A percentile compares a stretch with the other conserved stretches of the same genome.
Evolutionary conservation across 2,113 vertebrate genomes (phyloP).

Genomic region (Ursus arctos): DNA sequence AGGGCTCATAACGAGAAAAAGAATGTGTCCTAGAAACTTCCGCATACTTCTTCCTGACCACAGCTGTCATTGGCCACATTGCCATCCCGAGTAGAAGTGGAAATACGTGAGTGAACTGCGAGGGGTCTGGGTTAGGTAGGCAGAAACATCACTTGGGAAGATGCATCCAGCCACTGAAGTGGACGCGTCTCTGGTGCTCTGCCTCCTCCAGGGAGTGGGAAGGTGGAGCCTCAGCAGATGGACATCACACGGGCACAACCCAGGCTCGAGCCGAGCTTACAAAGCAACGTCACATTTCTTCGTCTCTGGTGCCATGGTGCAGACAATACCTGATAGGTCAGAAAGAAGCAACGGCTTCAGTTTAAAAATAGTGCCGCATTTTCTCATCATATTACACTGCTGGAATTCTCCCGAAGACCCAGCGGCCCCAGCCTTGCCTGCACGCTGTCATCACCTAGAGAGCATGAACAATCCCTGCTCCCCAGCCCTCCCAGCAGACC

Average conservation of each 20-base stretch:
- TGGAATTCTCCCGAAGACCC: background rate
- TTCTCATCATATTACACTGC: background rate
- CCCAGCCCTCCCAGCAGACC: background rate
- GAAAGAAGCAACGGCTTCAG: background rate
- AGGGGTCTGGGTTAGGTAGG: rapidly evolving
- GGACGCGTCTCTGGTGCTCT: background rate
- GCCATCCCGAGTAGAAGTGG: background rate
- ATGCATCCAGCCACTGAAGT: background rate
- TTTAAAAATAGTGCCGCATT: background rate
- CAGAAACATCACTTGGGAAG: background rate
- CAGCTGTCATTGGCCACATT: background rate
- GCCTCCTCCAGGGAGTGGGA: background rate
- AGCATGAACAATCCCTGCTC: background rate
- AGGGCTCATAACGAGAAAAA: background rate
- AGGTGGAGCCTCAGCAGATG: background rate
- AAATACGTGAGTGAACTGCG: too few species aligned
- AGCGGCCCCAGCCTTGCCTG: background rate
- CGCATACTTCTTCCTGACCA: background rate
- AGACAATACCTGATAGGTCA: background rate
- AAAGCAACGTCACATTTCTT: background rate
- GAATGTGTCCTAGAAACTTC: background rate
- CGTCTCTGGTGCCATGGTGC: rapidly evolving
- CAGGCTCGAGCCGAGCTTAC: background rate
- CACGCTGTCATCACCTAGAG: background rate
- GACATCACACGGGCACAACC: too few species aligned